These are phyloP conservation scores for Eristalis arbustorum DNA, from an alignment of 2,888 invertebrate species.

Conservation along the genomic window DNA sequence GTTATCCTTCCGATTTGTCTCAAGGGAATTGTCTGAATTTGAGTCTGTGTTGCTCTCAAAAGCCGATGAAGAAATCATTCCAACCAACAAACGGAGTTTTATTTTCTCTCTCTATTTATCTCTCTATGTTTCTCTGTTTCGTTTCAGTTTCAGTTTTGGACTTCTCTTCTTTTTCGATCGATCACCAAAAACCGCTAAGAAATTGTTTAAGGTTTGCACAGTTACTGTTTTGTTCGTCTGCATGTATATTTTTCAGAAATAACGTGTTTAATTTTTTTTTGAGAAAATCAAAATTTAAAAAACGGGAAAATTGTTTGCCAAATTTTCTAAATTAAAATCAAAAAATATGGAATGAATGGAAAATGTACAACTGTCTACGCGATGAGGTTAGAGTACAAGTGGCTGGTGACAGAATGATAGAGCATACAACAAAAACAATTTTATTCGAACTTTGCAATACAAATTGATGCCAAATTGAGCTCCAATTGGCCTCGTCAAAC, in stretches of 20 bases:
- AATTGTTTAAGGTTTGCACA: slow-evolving; percentile 43
- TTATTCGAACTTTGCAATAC: slow-evolving; percentile 29
- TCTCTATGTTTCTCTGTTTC: slow-evolving; percentile 3
- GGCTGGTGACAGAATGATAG: not conserved
- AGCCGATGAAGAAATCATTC: slow-evolving; percentile 68
- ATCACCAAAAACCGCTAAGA: slow-evolving; percentile 64
- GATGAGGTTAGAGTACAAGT: slow-evolving; percentile 14
- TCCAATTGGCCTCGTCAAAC: not conserved
- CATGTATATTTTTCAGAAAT: not conserved
- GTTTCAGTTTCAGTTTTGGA: not conserved
- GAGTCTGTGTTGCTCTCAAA: slow-evolving; percentile 49
- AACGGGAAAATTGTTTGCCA: not conserved
- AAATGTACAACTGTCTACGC: slow-evolving; percentile 49
- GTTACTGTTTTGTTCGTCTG: slow-evolving; percentile 38
- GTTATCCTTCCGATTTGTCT: slow-evolving; percentile 32
- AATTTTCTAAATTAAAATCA: not conserved
- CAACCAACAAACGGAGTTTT: slow-evolving; percentile 33
- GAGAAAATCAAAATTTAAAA: slow-evolving; percentile 6
- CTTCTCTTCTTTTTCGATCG: slow-evolving; percentile 26
- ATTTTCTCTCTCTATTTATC: not conserved
- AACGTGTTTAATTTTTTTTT: not conserved
- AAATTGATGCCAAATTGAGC: not conserved
- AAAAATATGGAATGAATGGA: slow-evolving; percentile 64
- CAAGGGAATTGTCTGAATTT: slow-evolving; percentile 33
- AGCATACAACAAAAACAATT: not conserved